Percentiles rank a stretch among this genome's conserved stretches.
These are phyloP conservation scores for Orthonyx spaldingii DNA, from an alignment of 2,113 vertebrate species.

Conservation along the genomic window DNA sequence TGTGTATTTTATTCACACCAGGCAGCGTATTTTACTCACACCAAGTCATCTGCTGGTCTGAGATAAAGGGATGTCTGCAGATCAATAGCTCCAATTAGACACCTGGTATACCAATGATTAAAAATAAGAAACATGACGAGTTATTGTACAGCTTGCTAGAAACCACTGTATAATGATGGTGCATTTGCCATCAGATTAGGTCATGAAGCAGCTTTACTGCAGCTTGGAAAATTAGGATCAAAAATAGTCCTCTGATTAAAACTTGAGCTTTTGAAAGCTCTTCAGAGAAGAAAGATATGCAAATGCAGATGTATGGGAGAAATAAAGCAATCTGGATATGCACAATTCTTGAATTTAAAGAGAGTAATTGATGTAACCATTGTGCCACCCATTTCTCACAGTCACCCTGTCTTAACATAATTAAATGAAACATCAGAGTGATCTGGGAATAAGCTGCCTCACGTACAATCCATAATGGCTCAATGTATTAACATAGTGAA, in stretches of 20 bases:
- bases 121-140: background rate
- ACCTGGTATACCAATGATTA: background rate
- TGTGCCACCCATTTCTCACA: background rate
- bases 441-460: background rate
- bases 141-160: background rate
- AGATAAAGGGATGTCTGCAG: background rate
- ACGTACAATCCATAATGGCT: background rate
- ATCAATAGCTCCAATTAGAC: background rate
- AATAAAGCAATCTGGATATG: constrained; percentile 14
- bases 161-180: background rate
- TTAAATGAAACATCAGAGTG: background rate
- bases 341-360: background rate
- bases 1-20: background rate
- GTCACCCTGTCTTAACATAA: background rate
- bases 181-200: background rate
- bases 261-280: constrained; percentile 46
- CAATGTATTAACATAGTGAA: background rate
- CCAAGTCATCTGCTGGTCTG: background rate
- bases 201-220: constrained; percentile 26
- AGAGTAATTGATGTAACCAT: background rate
- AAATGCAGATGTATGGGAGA: constrained; percentile 21
- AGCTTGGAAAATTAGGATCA: constrained; percentile 26
- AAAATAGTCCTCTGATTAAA: constrained; percentile 58
- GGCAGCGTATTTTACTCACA: background rate
- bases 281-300: constrained; percentile 20